Conservation (phyloP, 2,113 vertebrate genomes). For the Percina caprodes region DNA sequence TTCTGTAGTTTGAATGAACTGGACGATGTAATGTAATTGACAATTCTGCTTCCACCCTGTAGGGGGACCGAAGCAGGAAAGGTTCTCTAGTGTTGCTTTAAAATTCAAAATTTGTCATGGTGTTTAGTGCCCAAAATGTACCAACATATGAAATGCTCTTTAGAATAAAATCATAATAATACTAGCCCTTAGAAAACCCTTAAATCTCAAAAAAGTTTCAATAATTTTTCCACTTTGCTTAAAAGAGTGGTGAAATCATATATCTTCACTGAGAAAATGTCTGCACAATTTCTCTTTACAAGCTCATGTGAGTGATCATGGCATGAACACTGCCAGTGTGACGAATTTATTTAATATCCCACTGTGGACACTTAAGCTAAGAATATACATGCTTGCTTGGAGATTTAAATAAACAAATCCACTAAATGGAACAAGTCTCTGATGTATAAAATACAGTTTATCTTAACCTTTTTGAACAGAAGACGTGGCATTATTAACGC, state of each 20-base stretch:
- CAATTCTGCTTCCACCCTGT: no score
- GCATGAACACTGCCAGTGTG: constrained; percentile 33
- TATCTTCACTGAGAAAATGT: not conserved
- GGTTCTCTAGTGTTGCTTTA: no score
- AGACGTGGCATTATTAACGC: not conserved
- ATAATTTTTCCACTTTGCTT: not conserved
- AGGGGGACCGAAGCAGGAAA: no score
- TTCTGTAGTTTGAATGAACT: no score
- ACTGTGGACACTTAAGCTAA: constrained; percentile 58
- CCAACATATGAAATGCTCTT: not conserved
- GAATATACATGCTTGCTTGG: constrained; percentile 52
- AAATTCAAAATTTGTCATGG: not conserved
- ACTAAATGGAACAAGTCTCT: constrained; percentile 29
- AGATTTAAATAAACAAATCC: constrained; percentile 57
- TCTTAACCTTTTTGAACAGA: constrained; percentile 9
- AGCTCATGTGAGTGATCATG: constrained; percentile 15
- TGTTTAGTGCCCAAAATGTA: not conserved
- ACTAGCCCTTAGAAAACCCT: not conserved
- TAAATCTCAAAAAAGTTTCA: not conserved
- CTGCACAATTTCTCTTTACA: constrained; percentile 28
- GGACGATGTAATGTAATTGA: no score
- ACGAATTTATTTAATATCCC: constrained; percentile 64
- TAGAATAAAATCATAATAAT: not conserved
- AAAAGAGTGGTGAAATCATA: not conserved
- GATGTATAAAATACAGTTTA: constrained; percentile 13